A percentile compares a stretch with the other conserved stretches of the same genome.
phyloP scores from a whole-genome alignment of 2,113 vertebrate species.

The Melanocharis versteri region DNA sequence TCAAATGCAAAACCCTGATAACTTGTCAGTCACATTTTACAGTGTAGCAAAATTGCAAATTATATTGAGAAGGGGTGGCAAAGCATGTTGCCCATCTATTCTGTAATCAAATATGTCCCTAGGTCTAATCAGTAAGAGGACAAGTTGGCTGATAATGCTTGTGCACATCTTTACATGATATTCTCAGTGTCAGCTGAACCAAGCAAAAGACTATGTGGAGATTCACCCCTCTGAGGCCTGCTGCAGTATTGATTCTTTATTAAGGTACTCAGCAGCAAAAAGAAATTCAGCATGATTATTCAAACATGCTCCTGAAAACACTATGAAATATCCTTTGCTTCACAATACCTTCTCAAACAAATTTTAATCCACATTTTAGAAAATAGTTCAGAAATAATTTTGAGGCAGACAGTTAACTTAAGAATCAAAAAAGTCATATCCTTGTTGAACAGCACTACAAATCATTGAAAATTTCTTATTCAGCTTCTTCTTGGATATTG shows the following conservation, averaged over 20 bases:
- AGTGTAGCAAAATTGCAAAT: constrained; percentile 22
- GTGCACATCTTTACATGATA: constrained; percentile 58
- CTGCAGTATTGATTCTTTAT: constrained; percentile 85
- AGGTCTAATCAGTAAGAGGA: constrained; percentile 57
- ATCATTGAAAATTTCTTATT: constrained; percentile 69
- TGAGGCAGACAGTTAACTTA: constrained; percentile 59
- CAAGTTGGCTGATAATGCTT: constrained; percentile 58
- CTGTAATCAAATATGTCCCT: constrained; percentile 64
- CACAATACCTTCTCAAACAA: constrained; percentile 18
- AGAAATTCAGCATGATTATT: constrained; percentile 67
- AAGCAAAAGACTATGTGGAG: constrained; percentile 52
- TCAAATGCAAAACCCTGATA: not conserved
- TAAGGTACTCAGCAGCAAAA: constrained; percentile 72
- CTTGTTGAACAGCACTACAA: constrained; percentile 30
- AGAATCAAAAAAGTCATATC: constrained; percentile 45
- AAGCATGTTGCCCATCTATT: not conserved
- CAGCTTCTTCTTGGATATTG: constrained; percentile 60
- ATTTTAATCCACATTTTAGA: constrained; percentile 64
- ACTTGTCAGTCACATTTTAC: not conserved
- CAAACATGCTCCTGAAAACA: constrained; percentile 54
- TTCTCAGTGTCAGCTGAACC: constrained; percentile 53
- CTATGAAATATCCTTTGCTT: constrained; percentile 22
- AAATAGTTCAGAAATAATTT: constrained; percentile 65
- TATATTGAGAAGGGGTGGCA: constrained; percentile 16
- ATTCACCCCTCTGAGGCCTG: constrained; percentile 57